Evolutionary conservation across 30 jellyfish, hydroid and myxozoan species (phyloP), one percentile per base, ranked within the genome.

Genomic region (Chironex yamaguchii): DNA sequence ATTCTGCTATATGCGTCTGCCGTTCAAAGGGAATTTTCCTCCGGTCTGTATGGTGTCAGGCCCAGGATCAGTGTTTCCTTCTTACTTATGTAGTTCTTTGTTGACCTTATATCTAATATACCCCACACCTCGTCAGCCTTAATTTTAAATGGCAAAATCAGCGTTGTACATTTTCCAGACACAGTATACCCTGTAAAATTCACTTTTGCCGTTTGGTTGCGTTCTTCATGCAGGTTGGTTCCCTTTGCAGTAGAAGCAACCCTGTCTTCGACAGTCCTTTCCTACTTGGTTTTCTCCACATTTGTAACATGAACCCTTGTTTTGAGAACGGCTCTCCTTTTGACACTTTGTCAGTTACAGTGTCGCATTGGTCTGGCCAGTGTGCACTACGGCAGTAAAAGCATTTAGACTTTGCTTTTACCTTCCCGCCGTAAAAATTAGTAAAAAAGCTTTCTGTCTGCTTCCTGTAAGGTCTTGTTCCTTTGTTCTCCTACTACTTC

Each of bases 321-420:
- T 79, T 42, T 63, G 63, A n/a, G 72, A 79, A 29, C 12, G 66
- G 63, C 21, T 79, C 74, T 50, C 31, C 66, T 36, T 82, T 79
- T 24, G 63, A 72, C 73, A 36, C 42, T 26, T 32, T 63, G 54
- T 36, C 83, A 20, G 25, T 33, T n/a, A 79, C 73, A 34, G 34
- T 33, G 26, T 79, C 58, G 30, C 90, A 62, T 30, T 79, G 51
- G 48, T 79, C 90, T 33, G 83, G 90, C 90, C 90, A 79, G 72
- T 79, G 90, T 63, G 63, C 66, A 25, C 30, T 79, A 34, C 79
- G 89, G 28, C 81, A 77, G 81, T 77, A 52, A 54, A 77, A 77
- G 67, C 89, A 77, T 28, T 63, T 34, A 22, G 90, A 82, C 33
- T 82, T 82, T 28, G n/a, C 82, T 79, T 32, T 32, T 52, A 29